Evolutionary conservation across 2,888 invertebrate species (phyloP), one percentile per base, ranked within the genome.

Genomic region (Ecdyonurus torrentis): DNA sequence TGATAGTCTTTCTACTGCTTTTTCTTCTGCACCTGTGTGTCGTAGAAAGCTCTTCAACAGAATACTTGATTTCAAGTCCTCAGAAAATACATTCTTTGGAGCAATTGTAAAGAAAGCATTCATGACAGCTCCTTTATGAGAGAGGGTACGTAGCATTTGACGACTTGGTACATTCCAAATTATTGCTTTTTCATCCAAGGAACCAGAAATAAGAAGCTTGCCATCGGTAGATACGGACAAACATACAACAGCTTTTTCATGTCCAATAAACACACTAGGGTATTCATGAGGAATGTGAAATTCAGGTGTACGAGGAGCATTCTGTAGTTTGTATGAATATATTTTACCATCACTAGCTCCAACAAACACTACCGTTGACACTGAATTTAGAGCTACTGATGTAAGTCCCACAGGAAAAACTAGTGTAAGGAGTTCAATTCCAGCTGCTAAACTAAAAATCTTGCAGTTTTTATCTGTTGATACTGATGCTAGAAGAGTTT

Each of bases 381-480:
- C 74, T 0, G 79, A 73, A 75, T 92, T 88, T 70, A 87, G 79
- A 22, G 80, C 74, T 2, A 93, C 80, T 2, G 87, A 78, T 2
- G 84, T 83, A 18, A 94, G 74, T 2, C 84, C 79, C 50, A 81
- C 78, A 66, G 86, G 83, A 73, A 90, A 90, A 0, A 91, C 81
- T 52, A 94, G 73, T 64, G 85, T 87, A 0, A 90, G 72, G 52
- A 95, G 73, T 67, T 87, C 73, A 53, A 78, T 77, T 23, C 91
- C 92, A 25, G 81, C 80, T 18, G 79, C 71, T 15, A 93, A 72
- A 66, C 89, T 86, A 74, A 91, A 93, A 22, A 95, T 79, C 74
- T 87, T 87, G 70, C 89, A 87, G 10, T 90, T 88, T 68, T 87
- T 83, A 72, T 96, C 95, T 62, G 83, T 73, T 0, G 94, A 93